phyloP scores from a whole-genome alignment of 2,888 invertebrate genomes.

The Caenorhabditis auriculariae region DNA sequence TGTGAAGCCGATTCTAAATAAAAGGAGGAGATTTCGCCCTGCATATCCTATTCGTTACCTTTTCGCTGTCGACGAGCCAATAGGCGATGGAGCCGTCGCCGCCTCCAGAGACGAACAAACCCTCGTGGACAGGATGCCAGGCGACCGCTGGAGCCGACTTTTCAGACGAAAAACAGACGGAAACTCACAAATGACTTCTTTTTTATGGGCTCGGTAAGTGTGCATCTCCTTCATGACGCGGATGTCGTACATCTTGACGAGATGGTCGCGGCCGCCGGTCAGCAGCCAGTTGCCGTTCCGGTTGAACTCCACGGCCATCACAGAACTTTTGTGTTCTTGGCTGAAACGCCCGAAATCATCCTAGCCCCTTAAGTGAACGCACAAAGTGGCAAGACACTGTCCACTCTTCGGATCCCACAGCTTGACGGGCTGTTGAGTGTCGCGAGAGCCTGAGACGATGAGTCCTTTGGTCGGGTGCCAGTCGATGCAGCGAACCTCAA shows the following conservation, averaged over 20 bases:
- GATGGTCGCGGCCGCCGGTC: conserved; percentile 47
- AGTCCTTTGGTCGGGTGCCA: conserved; percentile 99
- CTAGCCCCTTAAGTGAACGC: conserved; percentile 65
- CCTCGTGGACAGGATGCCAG: conserved; percentile 98
- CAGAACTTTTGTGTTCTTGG: conserved; percentile 98
- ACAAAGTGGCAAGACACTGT: conserved; percentile 88
- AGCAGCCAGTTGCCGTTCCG: conserved; percentile 95
- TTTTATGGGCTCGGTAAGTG: conserved; percentile 97
- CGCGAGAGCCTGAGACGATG: conserved; percentile 96
- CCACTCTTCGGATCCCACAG: conserved; percentile 98
- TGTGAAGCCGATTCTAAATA: too few species aligned
- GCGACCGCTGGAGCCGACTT: conserved; percentile 69
- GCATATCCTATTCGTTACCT: too few species aligned
- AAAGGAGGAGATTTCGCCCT: too few species aligned
- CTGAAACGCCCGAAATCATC: conserved; percentile 65
- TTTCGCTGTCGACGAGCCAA: conserved; percentile 89
- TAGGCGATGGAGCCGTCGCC: conserved; percentile 97
- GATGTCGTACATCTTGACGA: conserved; percentile 94
- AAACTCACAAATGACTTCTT: conserved; percentile 77
- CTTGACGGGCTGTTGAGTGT: conserved; percentile 98
- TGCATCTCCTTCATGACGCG: conserved; percentile 93
- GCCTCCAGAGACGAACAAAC: conserved; percentile 93
- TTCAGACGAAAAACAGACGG: conserved; percentile 3
- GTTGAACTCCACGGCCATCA: conserved; percentile 99
- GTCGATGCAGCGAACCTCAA: conserved; percentile 75